Evolutionary conservation across 2,888 invertebrate genomes (phyloP), one percentile per base, ranked within the genome.

Genomic region (Ischnura elegans): DNA sequence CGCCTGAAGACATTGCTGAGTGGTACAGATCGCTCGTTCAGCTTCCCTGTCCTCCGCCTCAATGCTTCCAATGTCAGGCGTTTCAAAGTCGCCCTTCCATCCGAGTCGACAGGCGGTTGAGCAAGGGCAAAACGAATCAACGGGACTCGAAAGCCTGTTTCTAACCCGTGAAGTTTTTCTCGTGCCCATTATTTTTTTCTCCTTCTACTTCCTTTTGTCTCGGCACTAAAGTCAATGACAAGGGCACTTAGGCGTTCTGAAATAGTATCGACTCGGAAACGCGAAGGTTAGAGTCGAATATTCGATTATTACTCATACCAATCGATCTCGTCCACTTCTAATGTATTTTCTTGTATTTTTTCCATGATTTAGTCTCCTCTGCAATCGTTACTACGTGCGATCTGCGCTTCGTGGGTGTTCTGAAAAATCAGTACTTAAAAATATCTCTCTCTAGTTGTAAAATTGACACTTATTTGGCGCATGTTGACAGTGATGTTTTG

Each of bases 241-340:
- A 13, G 36, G 76, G 36, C 29, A 36, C 16, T 76, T 76, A 76
- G 36, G 36, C 76, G 29, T 36, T n/a, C 76, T 36, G 16, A n/a
- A 76, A 76, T 76, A 36, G 76, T 76, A 36, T 76, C 36, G 76
- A 36, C 29, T 36, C 76, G 76, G 76, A 76, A 76, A 76, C 36
- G 29, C 36, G 29, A 76, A 76, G 76, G 76, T 76, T 76, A 36
- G 8, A 36, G 5, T 29, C 76, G 76, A 76, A 36, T 36, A 16
- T 10, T 76, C 76, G 29, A 61, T 61, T n/a, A n/a, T 47, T 61
- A 61, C 61, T 61, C 61, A 19, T n/a, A n/a, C n/a, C 76, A 8
- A 76, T 76, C 29, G n/a, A 76, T 76, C 76, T 76, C 76, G 76
- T 36, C n/a, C 76, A 36, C 3, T 6, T 76, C 36, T 36, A 29